phyloP scores from a whole-genome alignment of 2,888 invertebrate genomes.

The Sinodicranocentrus sp. region DNA sequence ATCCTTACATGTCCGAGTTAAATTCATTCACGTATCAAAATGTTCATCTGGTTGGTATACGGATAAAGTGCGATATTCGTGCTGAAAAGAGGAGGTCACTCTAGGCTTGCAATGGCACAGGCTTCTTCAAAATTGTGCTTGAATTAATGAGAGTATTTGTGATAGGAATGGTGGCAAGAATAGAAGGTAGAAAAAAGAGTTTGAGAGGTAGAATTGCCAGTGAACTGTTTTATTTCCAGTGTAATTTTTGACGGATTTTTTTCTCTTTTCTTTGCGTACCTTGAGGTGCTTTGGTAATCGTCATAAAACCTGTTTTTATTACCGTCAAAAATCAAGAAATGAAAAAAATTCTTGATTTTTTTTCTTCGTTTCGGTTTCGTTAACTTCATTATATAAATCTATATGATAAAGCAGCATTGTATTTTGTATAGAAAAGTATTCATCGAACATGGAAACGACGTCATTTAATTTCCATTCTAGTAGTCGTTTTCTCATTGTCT shows the following conservation, averaged over 20 bases:
- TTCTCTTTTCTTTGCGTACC: background rate
- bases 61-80: conserved; percentile 1
- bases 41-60: background rate
- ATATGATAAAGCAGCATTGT: too few species aligned
- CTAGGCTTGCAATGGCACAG: background rate
- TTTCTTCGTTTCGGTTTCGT: too few species aligned
- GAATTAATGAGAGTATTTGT: too few species aligned
- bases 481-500: background rate
- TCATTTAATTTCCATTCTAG: conserved; percentile 8
- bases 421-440: too few species aligned
- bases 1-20: background rate
- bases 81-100: conserved; percentile 11
- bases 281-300: background rate
- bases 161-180: too few species aligned
- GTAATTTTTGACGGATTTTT: background rate
- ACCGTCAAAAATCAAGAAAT: background rate
- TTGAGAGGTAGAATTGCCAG: too few species aligned
- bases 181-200: too few species aligned
- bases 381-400: too few species aligned
- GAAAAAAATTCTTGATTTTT: background rate
- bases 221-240: background rate
- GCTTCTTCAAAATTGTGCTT: background rate
- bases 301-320: conserved; percentile 13
- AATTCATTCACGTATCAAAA: background rate
- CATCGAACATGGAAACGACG: background rate